Conservation (phyloP, 2,797 vertebrate genomes). For the Morelia viridis region DNA sequence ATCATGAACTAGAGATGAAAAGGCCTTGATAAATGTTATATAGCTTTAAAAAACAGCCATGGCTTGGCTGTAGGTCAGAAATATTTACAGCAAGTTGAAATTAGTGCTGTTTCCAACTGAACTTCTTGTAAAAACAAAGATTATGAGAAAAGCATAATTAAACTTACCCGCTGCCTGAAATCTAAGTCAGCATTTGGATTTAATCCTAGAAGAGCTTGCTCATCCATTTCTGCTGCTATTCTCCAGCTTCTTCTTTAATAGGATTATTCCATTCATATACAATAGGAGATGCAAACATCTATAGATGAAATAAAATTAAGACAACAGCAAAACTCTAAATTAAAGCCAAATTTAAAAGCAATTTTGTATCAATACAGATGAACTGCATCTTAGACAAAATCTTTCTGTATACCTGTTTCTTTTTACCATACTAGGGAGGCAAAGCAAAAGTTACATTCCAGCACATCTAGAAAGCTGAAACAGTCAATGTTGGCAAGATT, state of each 20-base stretch:
- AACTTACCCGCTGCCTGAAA: slow-evolving; percentile 90
- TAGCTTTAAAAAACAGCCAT: background rate
- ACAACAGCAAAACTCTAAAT: slow-evolving; percentile 30
- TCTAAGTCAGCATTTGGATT: slow-evolving; percentile 95
- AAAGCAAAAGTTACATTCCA: background rate
- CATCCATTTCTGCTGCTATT: slow-evolving; percentile 91
- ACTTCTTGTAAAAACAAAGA: background rate
- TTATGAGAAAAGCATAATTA: slow-evolving; percentile 31
- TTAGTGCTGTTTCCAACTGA: background rate
- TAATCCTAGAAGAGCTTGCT: slow-evolving; percentile 96
- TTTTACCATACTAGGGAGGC: background rate
- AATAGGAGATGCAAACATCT: slow-evolving; percentile 82
- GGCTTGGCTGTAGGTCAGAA: background rate
- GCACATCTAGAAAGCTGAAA: background rate
- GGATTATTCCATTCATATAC: slow-evolving; percentile 74
- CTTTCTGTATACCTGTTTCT: background rate
- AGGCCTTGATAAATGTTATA: background rate
- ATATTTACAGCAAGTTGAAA: background rate
- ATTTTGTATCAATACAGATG: background rate
- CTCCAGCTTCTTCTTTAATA: slow-evolving; percentile 75
- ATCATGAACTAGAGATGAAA: background rate
- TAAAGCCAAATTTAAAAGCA: background rate
- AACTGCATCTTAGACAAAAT: background rate
- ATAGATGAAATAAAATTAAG: slow-evolving; percentile 52
- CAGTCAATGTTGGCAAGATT: background rate